Evolutionary conservation across 2,113 vertebrate genomes (phyloP).

Genomic region (Gymnorhina tibicen): DNA sequence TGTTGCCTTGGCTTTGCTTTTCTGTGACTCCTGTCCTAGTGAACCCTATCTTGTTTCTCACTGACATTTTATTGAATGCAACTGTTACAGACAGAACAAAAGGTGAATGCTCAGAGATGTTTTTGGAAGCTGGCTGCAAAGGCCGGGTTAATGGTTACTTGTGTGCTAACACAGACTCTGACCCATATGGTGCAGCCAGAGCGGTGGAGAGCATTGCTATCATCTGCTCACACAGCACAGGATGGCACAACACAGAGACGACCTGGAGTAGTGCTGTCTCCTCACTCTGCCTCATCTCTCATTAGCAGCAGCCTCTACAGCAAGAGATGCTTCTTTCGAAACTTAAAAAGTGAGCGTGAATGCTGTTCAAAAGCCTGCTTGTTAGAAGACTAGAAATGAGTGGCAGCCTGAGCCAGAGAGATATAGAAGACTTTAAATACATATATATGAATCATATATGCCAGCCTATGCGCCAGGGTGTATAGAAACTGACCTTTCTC

Average conservation of each 20-base stretch:
- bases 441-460: conserved; percentile 9
- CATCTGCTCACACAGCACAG: not conserved
- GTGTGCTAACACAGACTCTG: conserved; percentile 61
- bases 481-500: not conserved
- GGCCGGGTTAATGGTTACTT: conserved; percentile 62
- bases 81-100: not conserved
- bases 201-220: not conserved
- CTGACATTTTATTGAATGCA: conserved; percentile 21
- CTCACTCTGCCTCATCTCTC: conserved; percentile 31
- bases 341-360: conserved; percentile 50
- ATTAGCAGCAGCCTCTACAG: conserved; percentile 47
- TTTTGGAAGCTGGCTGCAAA: not conserved
- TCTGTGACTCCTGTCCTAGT: not conserved
- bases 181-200: not conserved
- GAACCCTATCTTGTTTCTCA: not conserved
- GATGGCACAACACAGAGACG: not conserved
- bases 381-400: conserved; percentile 30
- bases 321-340: conserved; percentile 5
- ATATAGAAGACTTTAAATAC: conserved; percentile 39
- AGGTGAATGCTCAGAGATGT: conserved; percentile 25
- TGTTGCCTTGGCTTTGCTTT: not conserved
- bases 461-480: not conserved
- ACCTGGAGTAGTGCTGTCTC: not conserved
- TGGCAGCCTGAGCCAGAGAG: conserved; percentile 50
- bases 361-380: conserved; percentile 41